Conservation (phyloP, 2,888 invertebrate genomes). For the Strigamia crassipes region DNA sequence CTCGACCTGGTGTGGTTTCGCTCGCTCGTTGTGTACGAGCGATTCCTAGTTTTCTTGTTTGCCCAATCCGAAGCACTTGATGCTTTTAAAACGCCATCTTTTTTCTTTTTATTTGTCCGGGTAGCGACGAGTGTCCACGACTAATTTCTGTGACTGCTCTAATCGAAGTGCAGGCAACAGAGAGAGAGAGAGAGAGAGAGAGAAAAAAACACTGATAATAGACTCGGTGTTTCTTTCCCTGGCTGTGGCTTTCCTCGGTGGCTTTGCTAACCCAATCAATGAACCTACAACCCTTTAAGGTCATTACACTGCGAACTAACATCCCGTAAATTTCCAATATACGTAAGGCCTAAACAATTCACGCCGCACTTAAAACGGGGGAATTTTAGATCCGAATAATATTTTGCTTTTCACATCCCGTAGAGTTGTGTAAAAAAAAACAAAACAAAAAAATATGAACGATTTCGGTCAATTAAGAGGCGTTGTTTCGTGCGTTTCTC, state of each 20-base stretch:
- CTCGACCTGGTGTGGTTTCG: neutral
- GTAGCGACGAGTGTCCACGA: neutral
- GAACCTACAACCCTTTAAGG: neutral
- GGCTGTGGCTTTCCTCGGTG: neutral
- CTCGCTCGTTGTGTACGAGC: too few relatives aligned
- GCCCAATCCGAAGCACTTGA: neutral
- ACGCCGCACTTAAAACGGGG: too few relatives aligned
- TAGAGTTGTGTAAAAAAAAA: too few relatives aligned
- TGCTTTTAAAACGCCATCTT: neutral
- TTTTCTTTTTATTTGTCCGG: neutral
- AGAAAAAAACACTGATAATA: neutral
- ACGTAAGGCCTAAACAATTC: neutral
- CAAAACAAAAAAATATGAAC: too few relatives aligned
- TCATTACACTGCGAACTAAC: neutral
- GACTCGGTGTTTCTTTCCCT: neutral
- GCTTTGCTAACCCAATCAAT: conserved; percentile 10
- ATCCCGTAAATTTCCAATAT: neutral
- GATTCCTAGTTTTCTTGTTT: neutral
- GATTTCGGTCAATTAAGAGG: too few relatives aligned
- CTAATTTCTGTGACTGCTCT: neutral
- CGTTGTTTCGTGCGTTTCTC: too few relatives aligned
- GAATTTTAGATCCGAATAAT: too few relatives aligned
- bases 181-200: neutral
- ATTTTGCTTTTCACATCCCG: too few relatives aligned
- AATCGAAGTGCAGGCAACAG: neutral